phyloP scores from a whole-genome alignment of 2,113 vertebrate species.

The Diglossa brunneiventris region DNA sequence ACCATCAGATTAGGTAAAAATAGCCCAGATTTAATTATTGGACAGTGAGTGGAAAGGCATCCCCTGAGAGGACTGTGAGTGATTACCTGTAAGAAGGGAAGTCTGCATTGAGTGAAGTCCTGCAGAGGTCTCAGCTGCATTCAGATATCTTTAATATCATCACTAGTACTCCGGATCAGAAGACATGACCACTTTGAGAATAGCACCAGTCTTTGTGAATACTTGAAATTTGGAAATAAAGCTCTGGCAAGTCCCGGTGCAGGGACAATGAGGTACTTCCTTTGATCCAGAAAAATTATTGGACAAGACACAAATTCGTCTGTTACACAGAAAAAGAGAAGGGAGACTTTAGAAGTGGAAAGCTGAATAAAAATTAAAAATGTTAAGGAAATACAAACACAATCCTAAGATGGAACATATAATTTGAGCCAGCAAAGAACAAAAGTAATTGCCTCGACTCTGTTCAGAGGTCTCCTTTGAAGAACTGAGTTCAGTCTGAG shows the following conservation, averaged over 20 bases:
- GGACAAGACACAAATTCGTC: background rate
- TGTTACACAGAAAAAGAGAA: background rate
- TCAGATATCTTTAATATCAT: background rate
- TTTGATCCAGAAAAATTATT: background rate
- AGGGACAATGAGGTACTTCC: rapidly evolving
- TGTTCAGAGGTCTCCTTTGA: background rate
- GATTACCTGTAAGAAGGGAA: background rate
- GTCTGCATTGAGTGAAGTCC: background rate
- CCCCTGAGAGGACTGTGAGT: background rate
- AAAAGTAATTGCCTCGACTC: background rate
- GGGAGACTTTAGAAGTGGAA: background rate
- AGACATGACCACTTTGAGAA: background rate
- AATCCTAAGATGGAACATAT: background rate
- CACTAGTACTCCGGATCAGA: background rate
- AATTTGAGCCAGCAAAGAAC: background rate
- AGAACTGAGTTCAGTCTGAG: background rate
- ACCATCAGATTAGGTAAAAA: background rate
- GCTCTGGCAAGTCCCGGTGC: background rate
- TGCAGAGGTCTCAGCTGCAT: background rate
- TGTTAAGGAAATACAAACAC: background rate
- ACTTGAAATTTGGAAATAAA: background rate
- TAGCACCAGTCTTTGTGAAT: background rate
- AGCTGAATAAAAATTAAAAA: background rate
- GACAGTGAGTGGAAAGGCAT: background rate
- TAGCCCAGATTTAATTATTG: background rate